These are phyloP conservation scores for Melolontha melolontha DNA, from an alignment of 2,888 invertebrate genomes.

Conservation along the genomic window DNA sequence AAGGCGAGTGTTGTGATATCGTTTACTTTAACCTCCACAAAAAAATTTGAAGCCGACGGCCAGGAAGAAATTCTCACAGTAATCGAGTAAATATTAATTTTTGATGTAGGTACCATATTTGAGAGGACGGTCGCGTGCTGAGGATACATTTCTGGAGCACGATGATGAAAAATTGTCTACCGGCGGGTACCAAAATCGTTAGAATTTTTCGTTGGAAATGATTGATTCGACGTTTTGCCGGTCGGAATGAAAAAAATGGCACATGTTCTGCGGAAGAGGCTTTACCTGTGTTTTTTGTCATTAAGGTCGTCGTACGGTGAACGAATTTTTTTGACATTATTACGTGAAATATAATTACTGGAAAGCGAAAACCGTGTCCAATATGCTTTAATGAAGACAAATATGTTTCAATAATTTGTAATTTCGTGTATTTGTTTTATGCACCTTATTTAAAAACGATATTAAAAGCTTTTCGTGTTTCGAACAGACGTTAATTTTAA, in stretches of 20 bases:
- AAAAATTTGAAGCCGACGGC: background rate
- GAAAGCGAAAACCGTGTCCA: slow-evolving; percentile 19
- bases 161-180: slow-evolving; percentile 15
- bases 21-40: slow-evolving; percentile 24
- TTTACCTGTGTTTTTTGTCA: slow-evolving; percentile 44
- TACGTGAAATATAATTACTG: background rate
- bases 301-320: slow-evolving; percentile 2
- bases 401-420: slow-evolving; percentile 14
- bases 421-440: background rate
- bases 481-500: too few species aligned
- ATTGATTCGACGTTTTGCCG: slow-evolving; percentile 47
- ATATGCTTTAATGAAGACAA: slow-evolving; percentile 16
- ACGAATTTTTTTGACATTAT: too few species aligned
- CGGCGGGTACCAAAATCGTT: background rate
- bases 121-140: slow-evolving; percentile 19
- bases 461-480: too few species aligned
- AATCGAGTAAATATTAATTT: slow-evolving; percentile 15
- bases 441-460: too few species aligned
- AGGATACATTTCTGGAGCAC: background rate
- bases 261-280: slow-evolving; percentile 47
- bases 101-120: slow-evolving; percentile 2
- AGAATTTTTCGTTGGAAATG: slow-evolving; percentile 34
- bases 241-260: slow-evolving; percentile 45
- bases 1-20: slow-evolving; percentile 41
- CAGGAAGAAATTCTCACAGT: background rate